These are phyloP conservation scores for Phaonia tiefii DNA, from an alignment of 2,888 invertebrate genomes.

Conservation along the genomic window DNA sequence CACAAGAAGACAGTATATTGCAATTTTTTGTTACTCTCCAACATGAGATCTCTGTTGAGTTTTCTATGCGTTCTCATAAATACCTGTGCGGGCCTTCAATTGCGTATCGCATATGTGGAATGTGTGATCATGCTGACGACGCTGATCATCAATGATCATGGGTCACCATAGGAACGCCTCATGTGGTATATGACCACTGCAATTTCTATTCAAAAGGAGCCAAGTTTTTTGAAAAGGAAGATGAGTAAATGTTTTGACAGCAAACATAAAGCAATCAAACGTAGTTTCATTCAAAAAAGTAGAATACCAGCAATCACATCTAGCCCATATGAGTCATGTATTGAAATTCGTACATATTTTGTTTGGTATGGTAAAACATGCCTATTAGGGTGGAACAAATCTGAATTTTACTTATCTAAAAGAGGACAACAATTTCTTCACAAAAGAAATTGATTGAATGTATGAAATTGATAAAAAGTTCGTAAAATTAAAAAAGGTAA, in stretches of 20 bases:
- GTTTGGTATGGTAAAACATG: no score
- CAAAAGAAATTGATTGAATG: no score
- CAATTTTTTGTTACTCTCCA: slow-evolving; percentile 15
- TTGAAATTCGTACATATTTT: slow-evolving; percentile 24
- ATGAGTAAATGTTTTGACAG: slow-evolving; percentile 63
- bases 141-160: slow-evolving; percentile 38
- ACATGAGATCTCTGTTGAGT: slow-evolving; percentile 33
- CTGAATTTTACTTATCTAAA: no score
- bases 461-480: no score
- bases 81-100: slow-evolving; percentile 45
- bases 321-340: slow-evolving; percentile 4
- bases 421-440: no score
- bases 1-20: slow-evolving; percentile 49
- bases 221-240: slow-evolving; percentile 48
- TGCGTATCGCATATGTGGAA: slow-evolving; percentile 18
- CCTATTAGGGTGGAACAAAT: no score
- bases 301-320: slow-evolving; percentile 40
- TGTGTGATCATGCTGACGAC: slow-evolving; percentile 35
- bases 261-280: slow-evolving; percentile 60
- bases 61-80: slow-evolving; percentile 13
- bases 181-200: slow-evolving; percentile 36
- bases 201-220: slow-evolving; percentile 15
- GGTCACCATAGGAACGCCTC: slow-evolving; percentile 30
- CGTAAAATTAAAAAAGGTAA: no score
- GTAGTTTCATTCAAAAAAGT: slow-evolving; percentile 18